These are phyloP conservation scores for Ennomos quercinarius DNA, from an alignment of 2,888 invertebrate species.

Conservation along the genomic window DNA sequence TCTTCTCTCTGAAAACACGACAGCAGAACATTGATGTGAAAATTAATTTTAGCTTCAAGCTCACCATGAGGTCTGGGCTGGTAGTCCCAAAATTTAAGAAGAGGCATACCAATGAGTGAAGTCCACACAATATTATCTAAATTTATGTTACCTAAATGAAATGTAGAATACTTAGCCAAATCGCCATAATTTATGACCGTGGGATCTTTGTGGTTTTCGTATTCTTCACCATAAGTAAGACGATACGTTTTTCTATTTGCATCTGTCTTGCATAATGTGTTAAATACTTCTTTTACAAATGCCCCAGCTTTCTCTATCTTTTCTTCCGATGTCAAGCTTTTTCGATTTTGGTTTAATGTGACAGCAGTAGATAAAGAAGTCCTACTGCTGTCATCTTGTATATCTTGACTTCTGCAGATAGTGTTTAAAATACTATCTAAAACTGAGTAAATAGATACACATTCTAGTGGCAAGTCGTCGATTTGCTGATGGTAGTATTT, in stretches of 20 bases:
- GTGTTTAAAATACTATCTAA: slow-evolving; percentile 67
- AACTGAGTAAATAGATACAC: slow-evolving; percentile 66
- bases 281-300: slow-evolving; percentile 65
- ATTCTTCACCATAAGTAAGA: slow-evolving; percentile 70
- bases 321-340: slow-evolving; percentile 42
- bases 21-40: slow-evolving; percentile 70
- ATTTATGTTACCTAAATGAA: slow-evolving; percentile 71
- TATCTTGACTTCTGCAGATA: slow-evolving; percentile 48
- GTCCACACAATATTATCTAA: slow-evolving; percentile 64
- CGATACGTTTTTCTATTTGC: slow-evolving; percentile 62
- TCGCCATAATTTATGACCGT: slow-evolving; percentile 70
- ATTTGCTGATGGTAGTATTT: slow-evolving; percentile 55
- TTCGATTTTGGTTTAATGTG: slow-evolving; percentile 43
- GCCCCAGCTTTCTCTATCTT: slow-evolving; percentile 59
- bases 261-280: slow-evolving; percentile 62
- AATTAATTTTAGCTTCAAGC: slow-evolving; percentile 69
- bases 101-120: slow-evolving; percentile 65
- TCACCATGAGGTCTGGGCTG: slow-evolving; percentile 54
- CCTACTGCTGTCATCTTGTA: slow-evolving; percentile 48
- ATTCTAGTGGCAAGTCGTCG: slow-evolving; percentile 66
- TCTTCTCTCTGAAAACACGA: slow-evolving; percentile 74
- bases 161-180: slow-evolving; percentile 64
- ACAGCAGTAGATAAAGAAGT: slow-evolving; percentile 51
- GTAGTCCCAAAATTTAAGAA: slow-evolving; percentile 65
- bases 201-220: slow-evolving; percentile 68